Percentiles rank a stretch among this genome's conserved stretches.
Evolutionary conservation across 2,797 vertebrate species (phyloP).

Genomic region (Eupleurogrammus muticus): DNA sequence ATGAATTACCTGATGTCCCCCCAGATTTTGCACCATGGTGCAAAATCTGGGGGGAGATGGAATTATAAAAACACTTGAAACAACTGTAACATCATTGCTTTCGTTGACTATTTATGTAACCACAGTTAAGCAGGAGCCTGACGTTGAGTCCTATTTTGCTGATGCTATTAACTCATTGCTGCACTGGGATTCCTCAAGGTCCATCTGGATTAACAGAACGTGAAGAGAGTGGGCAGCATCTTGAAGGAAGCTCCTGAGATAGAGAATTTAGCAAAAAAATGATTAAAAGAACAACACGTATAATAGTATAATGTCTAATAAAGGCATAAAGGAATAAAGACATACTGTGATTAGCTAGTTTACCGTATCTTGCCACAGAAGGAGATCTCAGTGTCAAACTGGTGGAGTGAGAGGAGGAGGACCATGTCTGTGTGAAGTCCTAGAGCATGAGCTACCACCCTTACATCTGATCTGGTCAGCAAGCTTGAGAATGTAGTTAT

Average conservation of each 20-base stretch:
- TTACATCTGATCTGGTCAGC: constrained; percentile 79
- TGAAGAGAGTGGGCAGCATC: constrained; percentile 46
- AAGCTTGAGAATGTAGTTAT: constrained; percentile 85
- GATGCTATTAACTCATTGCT: constrained; percentile 84
- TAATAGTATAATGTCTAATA: no score
- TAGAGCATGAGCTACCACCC: constrained; percentile 61
- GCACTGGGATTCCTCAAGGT: constrained; percentile 82
- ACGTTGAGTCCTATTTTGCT: constrained; percentile 75
- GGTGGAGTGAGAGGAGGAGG: constrained; percentile 83
- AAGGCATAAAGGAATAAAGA: no score
- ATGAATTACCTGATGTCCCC: no score
- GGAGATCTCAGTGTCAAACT: constrained; percentile 86
- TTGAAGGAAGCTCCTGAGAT: constrained; percentile 72
- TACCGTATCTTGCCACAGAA: constrained; percentile 84
- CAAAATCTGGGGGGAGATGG: constrained; percentile 74
- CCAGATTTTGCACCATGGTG: no score
- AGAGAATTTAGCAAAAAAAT: neutral
- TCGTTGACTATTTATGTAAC: neutral
- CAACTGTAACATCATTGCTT: neutral
- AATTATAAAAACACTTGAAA: constrained; percentile 1
- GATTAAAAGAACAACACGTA: neutral
- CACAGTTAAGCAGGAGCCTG: neutral
- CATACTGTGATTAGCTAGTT: neutral
- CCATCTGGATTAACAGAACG: constrained; percentile 82
- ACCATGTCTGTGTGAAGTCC: constrained; percentile 62